Evolutionary conservation across 1,140 invertebrate genomes (phyloP), one percentile per base, ranked within the genome.

Genomic region (Linepithema humile): DNA sequence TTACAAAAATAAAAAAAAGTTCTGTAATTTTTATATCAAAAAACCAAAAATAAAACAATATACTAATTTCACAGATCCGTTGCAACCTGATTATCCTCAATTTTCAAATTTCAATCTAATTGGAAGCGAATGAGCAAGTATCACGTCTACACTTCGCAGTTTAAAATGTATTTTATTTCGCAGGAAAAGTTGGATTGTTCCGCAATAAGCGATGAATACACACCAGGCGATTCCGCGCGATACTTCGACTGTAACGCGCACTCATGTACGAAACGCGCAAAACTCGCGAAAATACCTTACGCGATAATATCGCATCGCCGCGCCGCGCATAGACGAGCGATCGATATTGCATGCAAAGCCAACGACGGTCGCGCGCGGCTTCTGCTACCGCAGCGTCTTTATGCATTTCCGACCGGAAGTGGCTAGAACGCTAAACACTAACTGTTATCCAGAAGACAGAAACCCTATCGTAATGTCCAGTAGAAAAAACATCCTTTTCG

Each of bases 331-430:
- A 5, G 29, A 50, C 20, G 9, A 26, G 48, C 83, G 87, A 85
- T 88, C 87, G 86, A 88, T 88, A 88, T 88, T 88, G 43, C 70
- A 65, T 74, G 50, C 62, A 50, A 7, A 17, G 26, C 32, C 26
- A 17, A 29, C 35, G 82, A 48, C 10, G 43, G 64, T 85, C 50
- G 72, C 10, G 29, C 20, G 32, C 32, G 70, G 65, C 59, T 85
- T 78, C 55, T 60, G 75, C 53, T 64, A 74, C 70, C 65, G 73
- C 65, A 73, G 43, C 43, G 86, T 85, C 87, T 89, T 80, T 84
- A 83, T 45, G 45, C 65, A 74, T 70, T 85, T 88, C 87, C 87
- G 86, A 59, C 48, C 86, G 86, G 87, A 89, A 88, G 67, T 80
- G 48, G 50, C 26, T 83, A 6, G 12, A 53, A 17, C 45, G 40